These are phyloP conservation scores for Polyommatus iphigenia DNA, from an alignment of 2,888 invertebrate genomes.

Conservation along the genomic window DNA sequence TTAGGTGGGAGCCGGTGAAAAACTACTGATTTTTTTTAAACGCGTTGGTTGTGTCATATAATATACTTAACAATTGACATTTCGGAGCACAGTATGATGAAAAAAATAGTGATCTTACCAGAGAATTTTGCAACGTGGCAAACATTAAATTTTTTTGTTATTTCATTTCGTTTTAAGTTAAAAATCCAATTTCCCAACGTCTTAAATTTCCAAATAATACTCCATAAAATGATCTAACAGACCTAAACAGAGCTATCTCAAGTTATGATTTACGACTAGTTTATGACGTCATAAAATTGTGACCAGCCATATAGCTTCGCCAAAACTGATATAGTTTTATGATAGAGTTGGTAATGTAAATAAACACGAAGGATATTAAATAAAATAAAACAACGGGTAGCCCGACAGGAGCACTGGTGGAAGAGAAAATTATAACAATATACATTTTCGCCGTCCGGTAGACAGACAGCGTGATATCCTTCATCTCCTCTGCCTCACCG, in stretches of 20 bases:
- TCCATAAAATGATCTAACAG: not conserved
- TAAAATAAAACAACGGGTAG: not conserved
- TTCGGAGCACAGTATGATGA: too few species aligned
- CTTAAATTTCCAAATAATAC: not conserved
- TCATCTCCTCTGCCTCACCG: too few species aligned
- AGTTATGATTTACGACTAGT: not conserved
- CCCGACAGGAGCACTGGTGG: not conserved
- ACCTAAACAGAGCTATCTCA: not conserved
- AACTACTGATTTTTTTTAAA: not conserved
- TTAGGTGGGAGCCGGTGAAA: not conserved
- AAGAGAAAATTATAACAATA: not conserved
- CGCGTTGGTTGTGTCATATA: too few species aligned
- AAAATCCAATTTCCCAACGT: not conserved
- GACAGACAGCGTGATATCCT: too few species aligned
- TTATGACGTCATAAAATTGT: constrained; percentile 24
- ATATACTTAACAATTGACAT: too few species aligned
- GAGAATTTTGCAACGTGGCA: too few species aligned
- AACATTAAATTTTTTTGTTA: too few species aligned
- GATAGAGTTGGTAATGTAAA: not conserved
- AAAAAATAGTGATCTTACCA: too few species aligned
- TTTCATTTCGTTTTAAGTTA: not conserved
- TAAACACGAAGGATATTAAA: constrained; percentile 3
- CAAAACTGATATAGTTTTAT: constrained; percentile 13
- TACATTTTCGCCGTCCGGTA: not conserved
- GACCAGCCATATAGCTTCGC: constrained; percentile 16